A percentile compares a stretch with the other conserved stretches of the same genome.
phyloP scores from a whole-genome alignment of 2,113 vertebrate species.

The Heteronetta atricapilla region DNA sequence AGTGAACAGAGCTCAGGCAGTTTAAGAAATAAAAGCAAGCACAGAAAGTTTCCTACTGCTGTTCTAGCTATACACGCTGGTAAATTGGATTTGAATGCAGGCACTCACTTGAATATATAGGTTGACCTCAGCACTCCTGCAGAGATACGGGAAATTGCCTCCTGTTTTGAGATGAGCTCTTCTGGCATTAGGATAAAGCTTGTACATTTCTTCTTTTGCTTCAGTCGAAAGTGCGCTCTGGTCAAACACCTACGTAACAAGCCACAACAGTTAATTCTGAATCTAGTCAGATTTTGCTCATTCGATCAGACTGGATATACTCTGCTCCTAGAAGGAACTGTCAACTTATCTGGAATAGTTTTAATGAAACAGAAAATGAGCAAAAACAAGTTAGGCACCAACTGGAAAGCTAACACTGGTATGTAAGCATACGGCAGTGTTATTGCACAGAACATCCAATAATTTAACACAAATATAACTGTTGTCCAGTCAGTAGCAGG shows the following conservation, averaged over 20 bases:
- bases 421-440: accelerated
- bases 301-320: neutral
- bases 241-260: conserved; percentile 89
- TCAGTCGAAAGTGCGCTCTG: conserved; percentile 95
- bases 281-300: neutral
- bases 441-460: neutral
- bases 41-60: neutral
- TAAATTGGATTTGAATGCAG: neutral
- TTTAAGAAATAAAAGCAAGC: neutral
- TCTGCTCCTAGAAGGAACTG: neutral
- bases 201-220: conserved; percentile 99
- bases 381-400: neutral
- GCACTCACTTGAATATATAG: conserved; percentile 91
- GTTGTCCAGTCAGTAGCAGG: neutral
- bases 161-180: conserved; percentile 98
- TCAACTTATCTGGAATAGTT: neutral
- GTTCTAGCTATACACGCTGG: accelerated
- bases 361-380: neutral
- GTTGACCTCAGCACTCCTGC: conserved; percentile 96
- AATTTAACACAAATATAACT: neutral
- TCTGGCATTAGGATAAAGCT: conserved; percentile 92
- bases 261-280: neutral
- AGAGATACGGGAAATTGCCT: conserved; percentile 96
- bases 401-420: neutral
- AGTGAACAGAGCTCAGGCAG: neutral